phyloP scores from a whole-genome alignment of 1,140 invertebrate species.

The Drosophila tani region DNA sequence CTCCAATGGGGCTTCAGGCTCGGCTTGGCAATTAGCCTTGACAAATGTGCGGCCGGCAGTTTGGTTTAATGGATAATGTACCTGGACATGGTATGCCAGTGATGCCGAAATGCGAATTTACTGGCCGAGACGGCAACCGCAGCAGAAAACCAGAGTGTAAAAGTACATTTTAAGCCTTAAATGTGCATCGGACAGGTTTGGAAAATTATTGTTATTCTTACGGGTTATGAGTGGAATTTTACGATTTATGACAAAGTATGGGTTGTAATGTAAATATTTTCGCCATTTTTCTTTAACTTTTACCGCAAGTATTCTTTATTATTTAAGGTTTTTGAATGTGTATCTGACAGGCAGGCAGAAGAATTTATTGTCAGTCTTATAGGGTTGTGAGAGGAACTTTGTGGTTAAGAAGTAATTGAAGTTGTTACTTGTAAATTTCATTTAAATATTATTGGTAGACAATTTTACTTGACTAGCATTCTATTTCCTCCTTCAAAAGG shows the following conservation, averaged over 20 bases:
- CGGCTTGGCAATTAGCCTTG: conserved; percentile 70
- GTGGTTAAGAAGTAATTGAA: not conserved
- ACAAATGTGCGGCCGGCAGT: conserved; percentile 73
- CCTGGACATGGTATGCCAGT: conserved; percentile 49
- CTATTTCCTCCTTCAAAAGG: not conserved
- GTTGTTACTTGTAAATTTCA: not conserved
- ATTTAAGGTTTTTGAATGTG: not conserved
- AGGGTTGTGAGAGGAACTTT: not conserved
- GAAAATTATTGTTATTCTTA: conserved; percentile 49
- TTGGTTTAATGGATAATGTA: conserved; percentile 76
- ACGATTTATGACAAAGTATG: conserved; percentile 25
- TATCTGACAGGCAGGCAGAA: not conserved
- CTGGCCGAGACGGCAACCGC: conserved; percentile 35
- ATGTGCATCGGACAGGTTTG: conserved; percentile 47
- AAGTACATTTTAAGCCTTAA: conserved; percentile 50
- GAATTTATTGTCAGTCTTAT: not conserved
- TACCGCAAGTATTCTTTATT: too few species aligned
- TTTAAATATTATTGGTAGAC: not conserved
- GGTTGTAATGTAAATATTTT: conserved; percentile 6
- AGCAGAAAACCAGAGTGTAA: conserved; percentile 39
- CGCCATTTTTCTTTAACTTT: not conserved
- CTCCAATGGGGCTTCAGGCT: conserved; percentile 61
- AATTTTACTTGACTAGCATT: not conserved
- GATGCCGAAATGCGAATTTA: conserved; percentile 41
- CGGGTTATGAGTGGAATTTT: conserved; percentile 18